Evolutionary conservation across 2,888 invertebrate species (phyloP).

Genomic region (Euspilapteryx auroguttella): DNA sequence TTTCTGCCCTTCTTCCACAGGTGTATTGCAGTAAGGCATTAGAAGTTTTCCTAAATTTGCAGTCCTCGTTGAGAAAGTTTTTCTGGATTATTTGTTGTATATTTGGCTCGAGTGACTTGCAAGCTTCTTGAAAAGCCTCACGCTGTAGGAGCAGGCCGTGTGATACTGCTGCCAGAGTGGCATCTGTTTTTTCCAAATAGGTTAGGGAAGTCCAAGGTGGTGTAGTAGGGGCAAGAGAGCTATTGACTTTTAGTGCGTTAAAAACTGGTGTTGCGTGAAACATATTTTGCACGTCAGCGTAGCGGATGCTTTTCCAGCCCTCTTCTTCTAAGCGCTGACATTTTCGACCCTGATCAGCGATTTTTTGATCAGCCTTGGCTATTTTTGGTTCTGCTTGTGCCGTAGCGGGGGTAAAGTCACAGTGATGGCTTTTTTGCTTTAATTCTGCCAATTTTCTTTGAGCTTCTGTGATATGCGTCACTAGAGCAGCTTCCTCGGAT

Average conservation of each 20-base stretch:
- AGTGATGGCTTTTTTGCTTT: neutral
- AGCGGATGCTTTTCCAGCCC: neutral
- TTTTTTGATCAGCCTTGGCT: neutral
- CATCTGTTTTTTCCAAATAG: neutral
- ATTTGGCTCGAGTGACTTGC: neutral
- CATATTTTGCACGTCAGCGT: neutral
- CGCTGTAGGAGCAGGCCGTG: slow-evolving; percentile 1
- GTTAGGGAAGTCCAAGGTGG: neutral
- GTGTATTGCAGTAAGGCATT: slow-evolving; percentile 1
- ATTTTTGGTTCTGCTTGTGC: neutral
- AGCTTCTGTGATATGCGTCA: neutral
- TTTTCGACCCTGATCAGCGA: neutral
- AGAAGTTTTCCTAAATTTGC: neutral
- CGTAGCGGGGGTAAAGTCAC: neutral
- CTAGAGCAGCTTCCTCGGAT: neutral
- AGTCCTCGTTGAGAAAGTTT: neutral
- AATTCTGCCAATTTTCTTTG: neutral
- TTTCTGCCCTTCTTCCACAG: neutral
- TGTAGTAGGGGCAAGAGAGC: neutral
- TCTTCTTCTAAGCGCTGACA: neutral
- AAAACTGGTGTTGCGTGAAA: slow-evolving; percentile 1
- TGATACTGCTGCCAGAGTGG: neutral
- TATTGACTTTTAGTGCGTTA: neutral
- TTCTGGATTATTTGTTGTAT: neutral
- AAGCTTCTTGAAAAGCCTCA: neutral